These are phyloP conservation scores for Phasianus colchicus DNA, from an alignment of 2,113 vertebrate species.

Conservation along the genomic window DNA sequence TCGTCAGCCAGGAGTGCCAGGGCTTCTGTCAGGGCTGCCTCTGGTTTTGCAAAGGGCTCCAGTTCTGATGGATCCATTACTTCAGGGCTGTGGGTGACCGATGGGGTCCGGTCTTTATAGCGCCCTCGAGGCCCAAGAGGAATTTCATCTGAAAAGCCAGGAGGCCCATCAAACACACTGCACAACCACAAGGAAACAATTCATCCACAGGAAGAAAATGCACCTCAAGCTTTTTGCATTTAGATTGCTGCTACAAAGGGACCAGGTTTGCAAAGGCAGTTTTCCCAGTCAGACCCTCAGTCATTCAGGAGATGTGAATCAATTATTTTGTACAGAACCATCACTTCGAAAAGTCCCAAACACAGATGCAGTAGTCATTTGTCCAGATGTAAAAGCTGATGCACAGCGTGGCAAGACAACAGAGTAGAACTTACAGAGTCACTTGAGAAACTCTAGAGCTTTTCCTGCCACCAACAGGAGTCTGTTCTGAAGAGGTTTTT, in stretches of 20 bases:
- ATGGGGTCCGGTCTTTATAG: constrained; percentile 72
- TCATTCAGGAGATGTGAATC: neutral
- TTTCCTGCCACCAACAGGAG: neutral
- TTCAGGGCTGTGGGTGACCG: constrained; percentile 73
- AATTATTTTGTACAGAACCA: neutral
- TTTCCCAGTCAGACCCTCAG: neutral
- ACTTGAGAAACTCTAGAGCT: neutral
- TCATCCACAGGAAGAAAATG: neutral
- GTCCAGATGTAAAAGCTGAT: neutral
- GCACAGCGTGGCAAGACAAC: neutral
- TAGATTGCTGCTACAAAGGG: neutral
- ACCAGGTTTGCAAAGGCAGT: neutral
- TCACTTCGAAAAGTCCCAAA: neutral
- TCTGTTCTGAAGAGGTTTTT: neutral
- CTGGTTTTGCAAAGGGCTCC: constrained; percentile 86
- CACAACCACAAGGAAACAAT: neutral
- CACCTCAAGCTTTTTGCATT: too few relatives aligned
- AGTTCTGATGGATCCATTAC: constrained; percentile 79
- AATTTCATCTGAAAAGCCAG: constrained; percentile 74
- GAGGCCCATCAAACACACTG: neutral
- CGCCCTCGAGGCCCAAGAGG: constrained; percentile 61
- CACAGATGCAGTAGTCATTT: neutral
- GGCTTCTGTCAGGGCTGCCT: constrained; percentile 83
- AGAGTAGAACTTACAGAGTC: neutral
- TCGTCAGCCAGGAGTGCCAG: constrained; percentile 84